Evolutionary conservation across 2,113 vertebrate genomes (phyloP).

Genomic region (Hippolais icterina): DNA sequence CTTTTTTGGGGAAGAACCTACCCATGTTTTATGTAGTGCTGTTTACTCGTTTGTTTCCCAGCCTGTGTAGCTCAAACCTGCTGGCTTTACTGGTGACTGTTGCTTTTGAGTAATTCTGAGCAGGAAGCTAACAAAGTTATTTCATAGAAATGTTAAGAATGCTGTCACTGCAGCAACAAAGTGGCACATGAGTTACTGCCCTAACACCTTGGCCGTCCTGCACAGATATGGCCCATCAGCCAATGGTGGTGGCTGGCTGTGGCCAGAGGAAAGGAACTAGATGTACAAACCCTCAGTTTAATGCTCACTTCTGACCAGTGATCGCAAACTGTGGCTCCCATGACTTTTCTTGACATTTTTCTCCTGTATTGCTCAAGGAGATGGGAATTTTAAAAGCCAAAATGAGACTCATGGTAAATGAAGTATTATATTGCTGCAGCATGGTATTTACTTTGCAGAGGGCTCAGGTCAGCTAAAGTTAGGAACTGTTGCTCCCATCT

Average conservation of each 20-base stretch:
- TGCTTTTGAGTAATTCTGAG: not conserved
- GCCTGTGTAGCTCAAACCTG: not conserved
- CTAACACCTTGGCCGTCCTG: not conserved
- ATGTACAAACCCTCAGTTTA: not conserved
- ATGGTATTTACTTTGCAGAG: not conserved
- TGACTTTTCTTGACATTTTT: not conserved
- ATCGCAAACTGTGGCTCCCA: not conserved
- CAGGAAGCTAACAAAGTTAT: not conserved
- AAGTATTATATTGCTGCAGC: not conserved
- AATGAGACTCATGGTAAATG: not conserved
- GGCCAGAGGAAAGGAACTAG: not conserved
- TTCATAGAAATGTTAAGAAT: not conserved
- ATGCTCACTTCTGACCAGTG: not conserved
- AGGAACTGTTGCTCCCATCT: not conserved
- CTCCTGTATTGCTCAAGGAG: not conserved
- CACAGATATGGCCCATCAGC: not conserved
- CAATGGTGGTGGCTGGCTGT: not conserved
- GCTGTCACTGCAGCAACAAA: not conserved
- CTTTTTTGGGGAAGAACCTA: not conserved
- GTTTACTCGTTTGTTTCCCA: not conserved
- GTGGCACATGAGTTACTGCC: accelerated
- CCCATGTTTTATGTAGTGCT: not conserved
- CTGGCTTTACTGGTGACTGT: not conserved
- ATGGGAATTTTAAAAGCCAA: not conserved
- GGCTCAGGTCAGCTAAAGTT: not conserved